Conservation (phyloP, 1,140 invertebrate species). For the Drosophila serrata region DNA sequence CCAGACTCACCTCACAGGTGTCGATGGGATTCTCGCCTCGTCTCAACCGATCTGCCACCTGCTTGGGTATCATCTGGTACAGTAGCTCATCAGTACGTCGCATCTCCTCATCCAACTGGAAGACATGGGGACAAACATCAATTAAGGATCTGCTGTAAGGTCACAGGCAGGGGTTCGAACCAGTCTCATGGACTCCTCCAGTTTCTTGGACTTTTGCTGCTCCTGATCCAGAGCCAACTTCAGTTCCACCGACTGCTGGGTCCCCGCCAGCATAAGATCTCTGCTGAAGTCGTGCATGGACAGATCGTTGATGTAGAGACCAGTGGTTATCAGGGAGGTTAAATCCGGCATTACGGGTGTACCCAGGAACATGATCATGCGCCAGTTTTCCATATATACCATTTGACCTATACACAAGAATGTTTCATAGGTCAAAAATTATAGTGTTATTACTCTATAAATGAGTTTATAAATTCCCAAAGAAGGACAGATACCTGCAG, state of each 20-base stretch:
- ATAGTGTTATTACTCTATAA: background rate
- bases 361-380: slow-evolving; percentile 97
- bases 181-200: slow-evolving; percentile 96
- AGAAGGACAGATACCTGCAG: background rate
- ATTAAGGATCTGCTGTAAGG: background rate
- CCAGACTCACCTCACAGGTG: slow-evolving; percentile 94
- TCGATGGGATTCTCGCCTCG: slow-evolving; percentile 97
- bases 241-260: slow-evolving; percentile 98
- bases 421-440: background rate
- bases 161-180: slow-evolving; percentile 6
- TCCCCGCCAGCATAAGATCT: slow-evolving; percentile 98
- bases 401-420: slow-evolving; percentile 91
- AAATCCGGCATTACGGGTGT: slow-evolving; percentile 98
- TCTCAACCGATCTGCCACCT: slow-evolving; percentile 96
- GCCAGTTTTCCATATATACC: slow-evolving; percentile 99
- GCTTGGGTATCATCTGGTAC: slow-evolving; percentile 99
- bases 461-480: background rate
- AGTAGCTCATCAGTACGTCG: slow-evolving; percentile 96
- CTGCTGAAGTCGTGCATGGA: slow-evolving; percentile 99
- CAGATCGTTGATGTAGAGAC: slow-evolving; percentile 98
- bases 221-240: slow-evolving; percentile 98
- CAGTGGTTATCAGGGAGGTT: slow-evolving; percentile 93
- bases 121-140: background rate
- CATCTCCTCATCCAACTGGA: slow-evolving; percentile 97
- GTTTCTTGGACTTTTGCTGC: slow-evolving; percentile 97